Evolutionary conservation across 2,888 invertebrate species (phyloP), one percentile per base, ranked within the genome.

Genomic region (Noctua janthe): DNA sequence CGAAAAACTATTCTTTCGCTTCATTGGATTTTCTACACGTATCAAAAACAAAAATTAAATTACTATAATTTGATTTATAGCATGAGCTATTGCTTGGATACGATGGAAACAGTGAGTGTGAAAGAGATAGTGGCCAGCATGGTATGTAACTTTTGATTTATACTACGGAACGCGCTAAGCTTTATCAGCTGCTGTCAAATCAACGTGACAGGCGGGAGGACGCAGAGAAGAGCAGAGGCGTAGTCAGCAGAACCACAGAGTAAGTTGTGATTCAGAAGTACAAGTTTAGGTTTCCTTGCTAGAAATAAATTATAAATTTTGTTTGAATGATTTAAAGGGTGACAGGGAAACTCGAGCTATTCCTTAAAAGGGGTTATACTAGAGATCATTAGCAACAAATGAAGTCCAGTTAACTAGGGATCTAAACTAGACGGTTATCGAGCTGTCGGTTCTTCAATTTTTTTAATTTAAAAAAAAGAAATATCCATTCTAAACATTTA

Each of bases 1-100:
- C 75, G 73, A 78, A 76, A 71, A 79, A 23, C 20, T 8, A 23
- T 71, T 73, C 54, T 83, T 78, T 81, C 67, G 51, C 73, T 76
- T 81, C 75, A 86, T 29, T 85, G 72, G 13, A 67, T 85, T 80
- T 80, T 64, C 56, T 80, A 85, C 80, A 85, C 85, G 85, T 85
- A 59, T 72, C 76, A 82, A 76, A 85, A 17, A 39, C 59, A 69
- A 64, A 74, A 56, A 56, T 23, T 47, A 56, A 43, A 81, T 71
- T n/a, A 15, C 56, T 62, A 2, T 23, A 20, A 29, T 39, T 43
- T 15, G 13, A 76, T 74, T 54, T 67, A 15, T 7, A 83, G 80
- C 85, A 85, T 85, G 35, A 51, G n/a, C 20, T 3, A 35, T 35
- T 74, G 17, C n/a, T 23, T 43, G 5, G 4, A 0, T 51, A 67